phyloP scores from a whole-genome alignment of 2,797 vertebrate species.

The Siniperca undulata region DNA sequence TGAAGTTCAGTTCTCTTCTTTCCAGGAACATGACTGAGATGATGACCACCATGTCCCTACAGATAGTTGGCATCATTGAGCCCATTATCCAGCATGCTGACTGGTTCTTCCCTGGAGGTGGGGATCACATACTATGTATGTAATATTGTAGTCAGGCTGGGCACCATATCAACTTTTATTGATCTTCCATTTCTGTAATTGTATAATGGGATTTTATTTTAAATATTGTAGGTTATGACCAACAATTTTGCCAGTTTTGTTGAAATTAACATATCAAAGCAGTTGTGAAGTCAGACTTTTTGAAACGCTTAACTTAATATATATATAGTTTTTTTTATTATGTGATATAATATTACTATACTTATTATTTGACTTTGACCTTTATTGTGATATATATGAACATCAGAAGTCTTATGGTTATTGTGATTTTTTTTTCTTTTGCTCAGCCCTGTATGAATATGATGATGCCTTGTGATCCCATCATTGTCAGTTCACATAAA shows the following conservation, averaged over 20 bases:
- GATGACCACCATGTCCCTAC: conserved; percentile 98
- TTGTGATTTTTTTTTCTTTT: neutral
- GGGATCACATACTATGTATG: conserved; percentile 49
- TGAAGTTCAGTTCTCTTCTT: conserved; percentile 23
- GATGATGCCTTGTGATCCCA: neutral
- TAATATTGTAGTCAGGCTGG: conserved; percentile 20
- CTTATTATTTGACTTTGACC: no score
- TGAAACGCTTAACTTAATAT: neutral
- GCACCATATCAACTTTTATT: neutral
- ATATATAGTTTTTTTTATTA: no score
- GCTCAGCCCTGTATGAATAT: conserved; percentile 5
- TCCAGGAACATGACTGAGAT: conserved; percentile 97
- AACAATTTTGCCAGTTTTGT: neutral
- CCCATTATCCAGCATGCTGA: conserved; percentile 98
- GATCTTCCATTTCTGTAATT: neutral
- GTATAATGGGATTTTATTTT: neutral
- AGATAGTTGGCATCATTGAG: conserved; percentile 97
- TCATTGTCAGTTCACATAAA: neutral
- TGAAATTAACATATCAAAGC: neutral
- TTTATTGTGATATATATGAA: neutral
- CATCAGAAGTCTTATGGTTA: neutral
- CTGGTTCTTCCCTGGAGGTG: conserved; percentile 99
- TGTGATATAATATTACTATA: neutral
- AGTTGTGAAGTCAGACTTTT: neutral
- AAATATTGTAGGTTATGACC: neutral